phyloP scores from a whole-genome alignment of 2,888 invertebrate genomes.

The Cryptus armator region DNA sequence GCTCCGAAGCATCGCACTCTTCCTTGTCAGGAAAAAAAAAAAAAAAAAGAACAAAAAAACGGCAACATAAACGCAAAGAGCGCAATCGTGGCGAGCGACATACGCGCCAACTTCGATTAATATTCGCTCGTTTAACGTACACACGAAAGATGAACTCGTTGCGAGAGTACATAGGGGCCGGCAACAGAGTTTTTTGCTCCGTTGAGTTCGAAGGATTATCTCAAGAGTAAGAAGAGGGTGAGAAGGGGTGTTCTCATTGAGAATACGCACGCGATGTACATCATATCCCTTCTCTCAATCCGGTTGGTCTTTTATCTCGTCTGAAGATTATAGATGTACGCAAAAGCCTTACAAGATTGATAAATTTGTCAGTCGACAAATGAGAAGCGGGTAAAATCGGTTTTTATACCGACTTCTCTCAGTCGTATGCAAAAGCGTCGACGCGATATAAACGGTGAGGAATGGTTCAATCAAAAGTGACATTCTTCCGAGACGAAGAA shows the following conservation, averaged over 20 bases:
- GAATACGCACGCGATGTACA: constrained; percentile 44
- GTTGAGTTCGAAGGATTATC: constrained; percentile 50
- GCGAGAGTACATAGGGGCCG: constrained; percentile 1
- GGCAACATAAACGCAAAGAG: constrained; percentile 33
- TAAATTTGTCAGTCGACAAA: constrained; percentile 37
- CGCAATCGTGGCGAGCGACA: constrained; percentile 43
- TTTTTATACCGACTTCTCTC: neutral
- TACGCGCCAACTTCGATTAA: constrained; percentile 67
- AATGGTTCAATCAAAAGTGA: constrained; percentile 36
- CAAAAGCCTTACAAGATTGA: constrained; percentile 3
- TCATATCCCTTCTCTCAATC: neutral
- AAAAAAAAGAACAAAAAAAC: constrained; percentile 20
- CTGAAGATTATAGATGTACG: constrained; percentile 7
- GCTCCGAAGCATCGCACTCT: constrained; percentile 58
- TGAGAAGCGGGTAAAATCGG: constrained; percentile 33
- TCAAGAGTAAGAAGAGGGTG: neutral
- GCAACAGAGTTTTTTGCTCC: constrained; percentile 50
- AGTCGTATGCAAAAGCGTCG: neutral
- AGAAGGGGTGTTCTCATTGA: constrained; percentile 3
- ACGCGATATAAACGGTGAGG: neutral
- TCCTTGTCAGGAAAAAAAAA: constrained; percentile 51
- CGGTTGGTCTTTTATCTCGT: neutral
- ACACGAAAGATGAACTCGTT: constrained; percentile 21
- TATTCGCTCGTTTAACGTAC: constrained; percentile 58
- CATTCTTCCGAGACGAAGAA: constrained; percentile 6